Base-by-base conservation (phyloP, 2,888 invertebrate species). In the Pseudolycoriella hygida region DNA sequence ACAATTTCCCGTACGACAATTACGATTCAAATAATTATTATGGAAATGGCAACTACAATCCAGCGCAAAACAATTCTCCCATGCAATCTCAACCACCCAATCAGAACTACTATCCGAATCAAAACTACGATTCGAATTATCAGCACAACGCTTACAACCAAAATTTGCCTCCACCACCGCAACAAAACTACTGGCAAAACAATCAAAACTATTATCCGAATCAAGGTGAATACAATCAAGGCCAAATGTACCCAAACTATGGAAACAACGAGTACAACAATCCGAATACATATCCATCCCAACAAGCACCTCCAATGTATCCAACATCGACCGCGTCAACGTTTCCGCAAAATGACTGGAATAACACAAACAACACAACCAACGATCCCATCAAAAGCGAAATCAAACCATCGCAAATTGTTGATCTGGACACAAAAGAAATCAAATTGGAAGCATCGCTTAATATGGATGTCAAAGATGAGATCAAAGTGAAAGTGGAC, bases 371-470 rank as follows among this genome's bases (percentile, higher is more conserved):
- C 19, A 46, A 10, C n/a, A 34, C 12, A 12, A 32, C 20, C 44
- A 40, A 34, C 43, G 47, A 10, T 39, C 41, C 25, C 44, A 46
- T 17, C 42, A 39, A 17, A 41, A 46, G 53, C 46, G 56, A 56
- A 17, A 57, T 57, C 25, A 57, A 59, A 32, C 57, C 61, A 1
- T 62, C 61, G 1, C 57, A 61, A 52, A 62, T 61, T 31, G 61
- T 62, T 5, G 64, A 65, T 44, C 54, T 64, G 48, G 65, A 64
- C 51, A 65, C 64, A 42, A 64, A 64, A 49, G 64, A 65, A 55
- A 65, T 65, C n/a, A 61, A 63, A 51, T 17, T 12, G 34, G 42
- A 31, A 32, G 42, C n/a, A 43, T 20, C 18, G 45, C 19, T 32
- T 18, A 45, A 43, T n/a, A 10, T 44, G 3, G 48, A 50, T 40